phyloP scores from a whole-genome alignment of 2,888 invertebrate species.

The Glyphotaelius pellucidus region DNA sequence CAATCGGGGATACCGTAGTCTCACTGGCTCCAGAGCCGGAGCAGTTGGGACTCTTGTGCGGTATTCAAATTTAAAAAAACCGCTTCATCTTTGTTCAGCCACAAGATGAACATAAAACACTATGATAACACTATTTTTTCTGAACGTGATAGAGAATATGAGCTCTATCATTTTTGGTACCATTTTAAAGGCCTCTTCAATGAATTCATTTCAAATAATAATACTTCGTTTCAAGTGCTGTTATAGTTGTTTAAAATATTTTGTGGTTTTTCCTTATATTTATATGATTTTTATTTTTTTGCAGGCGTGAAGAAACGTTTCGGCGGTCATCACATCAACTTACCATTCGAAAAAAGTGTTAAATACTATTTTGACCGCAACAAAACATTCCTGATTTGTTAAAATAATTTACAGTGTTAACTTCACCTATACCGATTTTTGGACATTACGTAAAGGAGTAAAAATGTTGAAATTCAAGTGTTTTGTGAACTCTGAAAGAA shows the following conservation, averaged over 20 bases:
- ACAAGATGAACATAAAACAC: too few relatives aligned
- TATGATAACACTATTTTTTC: too few relatives aligned
- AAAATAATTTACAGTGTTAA: background rate
- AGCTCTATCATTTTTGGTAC: too few relatives aligned
- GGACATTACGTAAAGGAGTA: background rate
- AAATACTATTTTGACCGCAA: background rate
- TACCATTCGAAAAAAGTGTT: background rate
- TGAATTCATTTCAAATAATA: too few relatives aligned
- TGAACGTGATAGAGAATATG: too few relatives aligned
- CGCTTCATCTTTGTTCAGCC: too few relatives aligned
- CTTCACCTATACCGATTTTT: background rate
- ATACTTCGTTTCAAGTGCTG: too few relatives aligned
- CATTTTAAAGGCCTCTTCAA: too few relatives aligned
- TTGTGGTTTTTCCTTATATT: background rate
- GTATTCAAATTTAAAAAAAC: too few relatives aligned
- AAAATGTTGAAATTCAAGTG: background rate
- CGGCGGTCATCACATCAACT: background rate
- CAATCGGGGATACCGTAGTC: too few relatives aligned
- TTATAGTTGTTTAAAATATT: background rate
- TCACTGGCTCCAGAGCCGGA: too few relatives aligned
- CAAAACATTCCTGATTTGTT: background rate
- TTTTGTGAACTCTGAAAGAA: background rate
- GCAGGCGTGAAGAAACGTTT: background rate
- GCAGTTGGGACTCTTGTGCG: too few relatives aligned
- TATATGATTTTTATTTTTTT: background rate